Base-by-base conservation (phyloP, 2,888 invertebrate genomes). In the Toxonevra muliebris region DNA sequence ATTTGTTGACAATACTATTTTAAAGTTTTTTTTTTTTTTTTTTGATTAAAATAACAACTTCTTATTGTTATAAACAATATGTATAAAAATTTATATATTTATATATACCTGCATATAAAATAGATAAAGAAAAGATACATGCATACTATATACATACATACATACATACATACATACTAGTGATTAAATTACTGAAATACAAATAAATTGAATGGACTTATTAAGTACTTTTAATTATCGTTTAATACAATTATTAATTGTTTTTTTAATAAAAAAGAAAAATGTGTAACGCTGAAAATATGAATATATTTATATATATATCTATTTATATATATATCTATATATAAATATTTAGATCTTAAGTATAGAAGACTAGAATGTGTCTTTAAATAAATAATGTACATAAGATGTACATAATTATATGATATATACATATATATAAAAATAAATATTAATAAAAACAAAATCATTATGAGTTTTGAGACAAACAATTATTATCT, bases 1-100 rank as follows among this genome's bases (percentile, higher is more conserved):
- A 58, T 65, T 76, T 73, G 76, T 76, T 77, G 77, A 77, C 75
- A 76, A 76, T 76, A 75, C 73, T 68, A 68, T 40, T 50, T 60
- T 64, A 66, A 43, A 50, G 62, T 66, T 63, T 66, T 55, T 59
- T 2, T 30, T 30, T 30, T 30, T 30, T 30, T 30, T 30, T 30
- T 30, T 30, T 30, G 30, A 30, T 30, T 30, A 30, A 30, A 30
- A 30, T 30, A 30, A 4, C 7, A 30, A 30, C 7, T 4, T 30
- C 30, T 30, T 30, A 30, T 2, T 30, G 30, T 30, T 30, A 30
- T 30, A 30, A 30, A 30, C 30, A 4, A 2, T 30, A 30, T 4
- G 30, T 30, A 30, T 30, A 30, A 30, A 30, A 2, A 30, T 30
- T 30, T 4, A 30, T 30, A 30, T 30, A 30, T 30, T 30, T 30